phyloP scores from a whole-genome alignment of 1,140 invertebrate genomes.

The Adoxophyes honmai region DNA sequence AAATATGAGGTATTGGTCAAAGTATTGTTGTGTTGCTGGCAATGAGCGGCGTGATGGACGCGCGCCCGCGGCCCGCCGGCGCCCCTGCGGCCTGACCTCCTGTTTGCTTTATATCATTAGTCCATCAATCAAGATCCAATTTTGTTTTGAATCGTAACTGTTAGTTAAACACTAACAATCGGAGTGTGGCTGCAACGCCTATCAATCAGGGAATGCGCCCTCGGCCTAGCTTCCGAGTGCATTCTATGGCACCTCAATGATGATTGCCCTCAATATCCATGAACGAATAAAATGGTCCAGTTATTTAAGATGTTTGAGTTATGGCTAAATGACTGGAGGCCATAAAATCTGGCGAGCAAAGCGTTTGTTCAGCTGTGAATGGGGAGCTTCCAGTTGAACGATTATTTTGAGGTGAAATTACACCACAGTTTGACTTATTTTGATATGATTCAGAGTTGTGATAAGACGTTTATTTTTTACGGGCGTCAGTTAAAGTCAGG shows the following conservation, averaged over 20 bases:
- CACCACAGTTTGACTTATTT: not conserved
- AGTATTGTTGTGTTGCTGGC: constrained; percentile 25
- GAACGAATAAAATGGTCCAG: constrained; percentile 4
- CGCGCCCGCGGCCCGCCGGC: constrained; percentile 30
- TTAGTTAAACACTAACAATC: constrained; percentile 71
- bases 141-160: constrained; percentile 68
- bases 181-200: constrained; percentile 41
- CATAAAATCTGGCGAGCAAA: no score
- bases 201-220: constrained; percentile 58
- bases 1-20: constrained; percentile 29
- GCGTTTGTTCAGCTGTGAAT: no score
- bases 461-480: not conserved
- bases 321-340: not conserved
- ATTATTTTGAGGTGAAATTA: not conserved
- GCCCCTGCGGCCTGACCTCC: constrained; percentile 36
- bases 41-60: constrained; percentile 31
- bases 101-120: constrained; percentile 72
- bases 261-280: constrained; percentile 14
- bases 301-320: constrained; percentile 12
- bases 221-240: constrained; percentile 27
- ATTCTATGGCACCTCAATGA: constrained; percentile 3
- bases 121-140: constrained; percentile 73
- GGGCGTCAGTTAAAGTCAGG: not conserved
- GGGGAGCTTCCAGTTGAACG: not conserved
- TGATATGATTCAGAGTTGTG: not conserved